phyloP scores from a whole-genome alignment of 2,113 vertebrate species.

The Rattus rattus region DNA sequence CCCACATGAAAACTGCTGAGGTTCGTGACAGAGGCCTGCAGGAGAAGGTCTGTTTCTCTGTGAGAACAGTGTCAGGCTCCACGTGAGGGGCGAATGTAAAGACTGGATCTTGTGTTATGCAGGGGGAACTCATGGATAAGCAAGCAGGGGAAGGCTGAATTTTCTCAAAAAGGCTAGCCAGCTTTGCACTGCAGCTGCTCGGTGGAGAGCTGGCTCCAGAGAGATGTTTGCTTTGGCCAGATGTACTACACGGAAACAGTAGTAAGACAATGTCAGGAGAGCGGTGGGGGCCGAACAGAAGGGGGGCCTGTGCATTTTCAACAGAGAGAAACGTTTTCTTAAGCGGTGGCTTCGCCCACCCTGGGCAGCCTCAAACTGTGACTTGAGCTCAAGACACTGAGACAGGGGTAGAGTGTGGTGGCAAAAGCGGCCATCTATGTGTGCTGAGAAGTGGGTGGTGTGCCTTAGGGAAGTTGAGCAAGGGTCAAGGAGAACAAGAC shows the following conservation, averaged over 20 bases:
- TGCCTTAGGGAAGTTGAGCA: not conserved
- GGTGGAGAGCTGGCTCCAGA: conserved; percentile 60
- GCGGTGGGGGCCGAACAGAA: conserved; percentile 38
- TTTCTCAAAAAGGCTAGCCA: conserved; percentile 57
- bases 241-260: conserved; percentile 36
- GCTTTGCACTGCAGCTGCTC: conserved; percentile 74
- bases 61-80: not conserved
- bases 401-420: fast-evolving
- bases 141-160: not conserved
- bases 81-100: not conserved
- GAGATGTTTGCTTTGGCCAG: conserved; percentile 83
- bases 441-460: fast-evolving
- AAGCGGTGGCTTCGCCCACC: not conserved
- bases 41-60: not conserved
- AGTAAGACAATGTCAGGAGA: conserved; percentile 42
- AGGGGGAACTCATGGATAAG: not conserved
- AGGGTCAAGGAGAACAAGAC: not conserved
- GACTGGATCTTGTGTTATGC: conserved; percentile 13
- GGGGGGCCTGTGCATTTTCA: not conserved
- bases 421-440: not conserved
- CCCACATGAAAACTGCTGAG: not conserved
- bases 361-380: not conserved
- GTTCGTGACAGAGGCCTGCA: fast-evolving
- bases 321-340: not conserved
- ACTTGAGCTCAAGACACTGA: not conserved